Evolutionary conservation across 1,140 invertebrate genomes (phyloP).

Genomic region (Spodoptera frugiperda): DNA sequence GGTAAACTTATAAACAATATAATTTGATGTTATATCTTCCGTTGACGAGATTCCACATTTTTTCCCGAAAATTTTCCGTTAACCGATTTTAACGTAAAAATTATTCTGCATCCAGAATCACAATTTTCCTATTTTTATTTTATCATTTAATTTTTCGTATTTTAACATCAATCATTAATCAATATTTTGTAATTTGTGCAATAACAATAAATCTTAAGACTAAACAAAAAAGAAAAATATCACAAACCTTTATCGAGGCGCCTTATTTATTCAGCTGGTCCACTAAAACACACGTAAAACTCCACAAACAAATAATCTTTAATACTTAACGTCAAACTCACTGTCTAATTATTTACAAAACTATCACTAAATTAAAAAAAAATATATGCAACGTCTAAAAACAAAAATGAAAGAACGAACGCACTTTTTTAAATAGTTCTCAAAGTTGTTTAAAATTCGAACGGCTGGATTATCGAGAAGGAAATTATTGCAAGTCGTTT

Average conservation of each 20-base stretch:
- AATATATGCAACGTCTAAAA: not conserved
- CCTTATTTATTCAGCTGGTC: not conserved
- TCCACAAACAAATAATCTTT: constrained; percentile 33
- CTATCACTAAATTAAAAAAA: constrained; percentile 9
- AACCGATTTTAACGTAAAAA: no score
- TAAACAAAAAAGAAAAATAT: not conserved
- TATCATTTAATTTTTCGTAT: no score
- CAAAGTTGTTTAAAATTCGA: constrained; percentile 12
- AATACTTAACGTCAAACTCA: constrained; percentile 17
- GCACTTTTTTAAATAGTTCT: constrained; percentile 24
- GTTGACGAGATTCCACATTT: no score
- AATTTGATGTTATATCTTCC: no score
- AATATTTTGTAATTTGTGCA: no score
- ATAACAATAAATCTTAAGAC: not conserved
- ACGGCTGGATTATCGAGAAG: not conserved
- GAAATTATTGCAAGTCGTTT: not conserved
- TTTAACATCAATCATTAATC: no score
- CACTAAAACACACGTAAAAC: constrained; percentile 31
- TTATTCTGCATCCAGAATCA: no score
- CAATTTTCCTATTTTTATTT: no score
- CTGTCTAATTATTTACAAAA: constrained; percentile 22
- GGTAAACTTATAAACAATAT: no score
- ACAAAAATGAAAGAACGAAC: not conserved
- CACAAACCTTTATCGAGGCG: constrained; percentile 39
- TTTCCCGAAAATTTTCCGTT: no score